Evolutionary conservation across 2,797 vertebrate species (phyloP), one percentile per base, ranked within the genome.

Genomic region (Epinephelus coioides): DNA sequence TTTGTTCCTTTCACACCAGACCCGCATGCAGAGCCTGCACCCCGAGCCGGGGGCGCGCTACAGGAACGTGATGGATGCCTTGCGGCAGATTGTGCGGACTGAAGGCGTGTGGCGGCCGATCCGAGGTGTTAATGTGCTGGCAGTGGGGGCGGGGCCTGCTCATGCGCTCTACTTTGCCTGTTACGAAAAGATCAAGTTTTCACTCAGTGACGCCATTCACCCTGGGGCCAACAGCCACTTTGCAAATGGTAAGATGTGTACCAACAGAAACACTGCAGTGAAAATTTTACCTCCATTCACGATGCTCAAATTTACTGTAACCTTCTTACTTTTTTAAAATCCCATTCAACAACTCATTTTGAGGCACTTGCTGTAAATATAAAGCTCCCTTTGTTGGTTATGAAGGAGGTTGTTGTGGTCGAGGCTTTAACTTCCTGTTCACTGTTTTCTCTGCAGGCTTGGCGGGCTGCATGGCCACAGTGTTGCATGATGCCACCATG

Each of bases 161-260:
- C 98, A 99, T 19, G 98, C 98, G 3, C 96, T 99, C 68, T 99
- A 99, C 96, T 99, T 99, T 57, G 97, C 97, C 91, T 98, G 97
- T 95, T 99, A 98, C 50, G 98, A 99, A 95, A 98, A 97, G 94
- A 96, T 99, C 93, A 99, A 99, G 97, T 98, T 98, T 93, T 96
- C 95, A 67, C 93, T 99, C 89, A 96, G 96, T 68, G 96, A 97
- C 67, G 91, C 96, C 69, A 96, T 99, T 92, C 96, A 97, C 82
- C 97, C 97, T 5, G 98, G 98, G 86, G 94, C 97, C 85, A 99
- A 99, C 96, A 98, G 97, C 95, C 98, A 98, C 96, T 96, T 99
- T 89, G 97, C 98, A 79, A 99, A 98, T 69, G 98, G 93, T 94
- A 17, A 70, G 83, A 44, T 9, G 14, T 21, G 17, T 10, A 12